phyloP scores from a whole-genome alignment of 1,140 invertebrate species.

The Dryas iulia region DNA sequence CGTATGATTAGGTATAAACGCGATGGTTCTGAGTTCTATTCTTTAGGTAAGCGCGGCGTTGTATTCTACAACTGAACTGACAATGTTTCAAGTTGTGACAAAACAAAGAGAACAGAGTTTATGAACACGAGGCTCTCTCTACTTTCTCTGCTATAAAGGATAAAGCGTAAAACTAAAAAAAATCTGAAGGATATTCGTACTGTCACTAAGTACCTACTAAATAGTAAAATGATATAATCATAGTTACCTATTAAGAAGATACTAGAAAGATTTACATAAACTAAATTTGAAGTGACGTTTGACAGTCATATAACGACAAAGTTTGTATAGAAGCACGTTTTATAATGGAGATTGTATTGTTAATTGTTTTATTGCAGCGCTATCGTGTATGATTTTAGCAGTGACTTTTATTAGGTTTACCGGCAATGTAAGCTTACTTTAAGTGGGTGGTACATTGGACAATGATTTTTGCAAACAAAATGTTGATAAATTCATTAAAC shows the following conservation, averaged over 20 bases:
- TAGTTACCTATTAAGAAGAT: not conserved
- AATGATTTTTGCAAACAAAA: not conserved
- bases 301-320: not conserved
- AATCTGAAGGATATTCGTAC: no score
- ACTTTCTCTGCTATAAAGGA: no score
- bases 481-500: no score
- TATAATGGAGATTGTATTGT: conserved; percentile 2
- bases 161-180: no score
- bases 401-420: conserved; percentile 11
- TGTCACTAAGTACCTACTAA: no score
- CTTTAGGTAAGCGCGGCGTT: no score
- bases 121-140: no score
- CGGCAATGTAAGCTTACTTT: not conserved
- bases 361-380: conserved; percentile 10
- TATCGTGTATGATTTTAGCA: conserved; percentile 12
- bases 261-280: not conserved
- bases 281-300: not conserved
- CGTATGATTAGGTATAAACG: no score
- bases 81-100: no score
- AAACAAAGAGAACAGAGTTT: no score
- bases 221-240: not conserved
- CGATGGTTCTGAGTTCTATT: no score
- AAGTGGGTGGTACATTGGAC: not conserved
- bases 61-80: no score
- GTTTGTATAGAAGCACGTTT: conserved; percentile 11